Evolutionary conservation across 2,113 vertebrate species (phyloP), one percentile per base, ranked within the genome.

Genomic region (Cygnus atratus): DNA sequence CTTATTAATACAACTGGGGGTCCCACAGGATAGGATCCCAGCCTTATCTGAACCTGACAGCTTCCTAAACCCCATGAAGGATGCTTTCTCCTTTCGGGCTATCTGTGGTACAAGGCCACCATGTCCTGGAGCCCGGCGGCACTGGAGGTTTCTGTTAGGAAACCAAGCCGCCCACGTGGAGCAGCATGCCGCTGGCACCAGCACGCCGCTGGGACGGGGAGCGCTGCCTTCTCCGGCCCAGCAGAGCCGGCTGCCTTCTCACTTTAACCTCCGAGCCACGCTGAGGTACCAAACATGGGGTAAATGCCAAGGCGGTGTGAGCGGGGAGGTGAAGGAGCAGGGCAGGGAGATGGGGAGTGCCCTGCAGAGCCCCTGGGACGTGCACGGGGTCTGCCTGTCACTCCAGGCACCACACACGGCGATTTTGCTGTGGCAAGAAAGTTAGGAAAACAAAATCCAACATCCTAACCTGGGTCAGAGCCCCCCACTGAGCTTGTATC

Each of bases 31-130:
- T 97, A 77, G 89, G 97, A 97, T 97, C 98, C 97, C 97, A 98
- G 97, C 95, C 97, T 98, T 98, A 98, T 98, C 98, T 98, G 97
- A 98, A 97, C 96, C 97, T 96, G 97, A 98, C 98, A 98, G 98
- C 97, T 98, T 98, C 98, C 98, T 98, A 98, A 98, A 96, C 96
- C 97, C 95, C 94, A 77, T 91, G 94, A 98, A 98, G 91, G 97
- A 97, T 97, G 96, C 96, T 95, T 96, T 98, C 97, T 98, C 96
- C 94, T 97, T 93, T 87, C 91, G 82, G 92, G 96, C 94, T 96
- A 88, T 96, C 79, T 78, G 83, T 1, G 13, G 88, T 54, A 89
- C 96, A 97, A 97, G 98, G 97, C 98, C 97, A 95, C 87, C 70
- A 67, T 63, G 93, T 96, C 96, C 97, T 93, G 93, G 91, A 97